Evolutionary conservation across 2,797 vertebrate genomes (phyloP).

Genomic region (Coregonus sp.): DNA sequence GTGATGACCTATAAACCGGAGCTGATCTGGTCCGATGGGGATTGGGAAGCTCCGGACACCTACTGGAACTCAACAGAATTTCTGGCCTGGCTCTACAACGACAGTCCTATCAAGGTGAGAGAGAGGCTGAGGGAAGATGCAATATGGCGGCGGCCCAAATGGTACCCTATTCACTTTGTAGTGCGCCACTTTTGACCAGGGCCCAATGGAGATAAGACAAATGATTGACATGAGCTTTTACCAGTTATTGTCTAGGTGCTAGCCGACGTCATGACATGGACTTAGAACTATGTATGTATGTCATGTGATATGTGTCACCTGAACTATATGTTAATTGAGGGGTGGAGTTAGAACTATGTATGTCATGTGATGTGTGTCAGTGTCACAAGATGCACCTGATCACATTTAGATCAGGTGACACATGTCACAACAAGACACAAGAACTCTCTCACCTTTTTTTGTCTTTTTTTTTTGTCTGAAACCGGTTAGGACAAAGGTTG

Average conservation of each 20-base stretch:
- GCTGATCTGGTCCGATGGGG: slow-evolving; percentile 86
- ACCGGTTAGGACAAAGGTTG: background rate
- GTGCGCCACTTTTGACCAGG: background rate
- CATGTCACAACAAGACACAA: background rate
- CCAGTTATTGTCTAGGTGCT: background rate
- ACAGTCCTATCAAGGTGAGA: slow-evolving; percentile 85
- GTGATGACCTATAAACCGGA: slow-evolving; percentile 84
- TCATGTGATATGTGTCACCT: too few species aligned
- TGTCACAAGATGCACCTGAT: too few species aligned
- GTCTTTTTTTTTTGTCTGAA: background rate
- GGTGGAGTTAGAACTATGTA: too few species aligned
- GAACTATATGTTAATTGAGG: too few species aligned
- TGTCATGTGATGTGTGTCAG: too few species aligned
- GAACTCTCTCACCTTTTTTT: background rate
- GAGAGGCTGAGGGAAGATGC: background rate
- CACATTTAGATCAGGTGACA: too few species aligned
- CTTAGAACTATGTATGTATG: too few species aligned
- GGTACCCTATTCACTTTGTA: background rate
- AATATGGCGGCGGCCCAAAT: background rate
- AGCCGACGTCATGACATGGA: too few species aligned
- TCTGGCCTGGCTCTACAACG: slow-evolving; percentile 88
- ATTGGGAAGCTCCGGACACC: slow-evolving; percentile 81
- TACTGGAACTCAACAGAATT: slow-evolving; percentile 89
- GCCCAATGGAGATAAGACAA: background rate
- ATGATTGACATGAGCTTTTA: background rate